A percentile compares a stretch with the other conserved stretches of the same genome.
Conservation (phyloP, 2,113 vertebrate species). For the Zosterops japonicus region DNA sequence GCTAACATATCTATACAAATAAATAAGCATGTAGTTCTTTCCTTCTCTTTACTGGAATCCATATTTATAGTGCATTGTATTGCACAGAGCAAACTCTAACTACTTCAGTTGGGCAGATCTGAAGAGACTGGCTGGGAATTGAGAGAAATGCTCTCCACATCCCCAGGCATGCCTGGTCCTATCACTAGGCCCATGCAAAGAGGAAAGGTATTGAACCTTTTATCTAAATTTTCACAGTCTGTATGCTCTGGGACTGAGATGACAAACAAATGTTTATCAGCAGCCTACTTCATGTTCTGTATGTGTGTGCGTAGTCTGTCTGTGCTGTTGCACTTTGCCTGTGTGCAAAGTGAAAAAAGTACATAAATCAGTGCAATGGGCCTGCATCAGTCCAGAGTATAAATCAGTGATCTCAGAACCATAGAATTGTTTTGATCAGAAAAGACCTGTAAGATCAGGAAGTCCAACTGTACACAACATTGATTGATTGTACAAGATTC, state of each 20-base stretch:
- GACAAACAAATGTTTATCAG: rapidly evolving
- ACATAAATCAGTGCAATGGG: not conserved
- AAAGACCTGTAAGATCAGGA: not conserved
- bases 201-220: not conserved
- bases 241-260: not conserved
- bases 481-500: not conserved
- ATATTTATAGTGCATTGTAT: not conserved
- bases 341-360: not conserved
- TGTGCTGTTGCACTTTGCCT: not conserved
- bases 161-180: not conserved
- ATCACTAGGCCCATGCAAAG: rapidly evolving
- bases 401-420: not conserved
- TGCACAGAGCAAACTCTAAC: not conserved
- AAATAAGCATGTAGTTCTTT: not conserved
- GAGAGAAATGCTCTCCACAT: not conserved
- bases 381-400: not conserved
- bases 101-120: not conserved
- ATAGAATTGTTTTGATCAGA: not conserved
- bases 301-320: not conserved
- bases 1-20: not conserved
- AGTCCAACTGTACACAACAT: not conserved
- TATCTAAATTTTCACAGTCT: not conserved
- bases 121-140: not conserved
- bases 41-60: not conserved
- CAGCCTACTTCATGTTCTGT: not conserved